Base-by-base conservation (phyloP, 2,888 invertebrate genomes). In the Oscheius sp. region DNA sequence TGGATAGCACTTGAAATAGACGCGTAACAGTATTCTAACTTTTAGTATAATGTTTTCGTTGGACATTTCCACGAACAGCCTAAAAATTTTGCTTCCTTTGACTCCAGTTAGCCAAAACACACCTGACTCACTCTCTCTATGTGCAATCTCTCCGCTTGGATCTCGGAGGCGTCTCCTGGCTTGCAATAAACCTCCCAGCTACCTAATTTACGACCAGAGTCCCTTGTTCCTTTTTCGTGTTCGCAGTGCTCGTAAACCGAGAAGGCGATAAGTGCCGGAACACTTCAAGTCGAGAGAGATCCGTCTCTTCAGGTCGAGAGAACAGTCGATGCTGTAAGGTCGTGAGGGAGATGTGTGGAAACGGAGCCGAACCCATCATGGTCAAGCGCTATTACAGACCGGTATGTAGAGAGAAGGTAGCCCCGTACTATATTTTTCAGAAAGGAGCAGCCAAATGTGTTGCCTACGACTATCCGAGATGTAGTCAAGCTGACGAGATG, bases 341-440 rank as follows among this genome's bases (percentile, higher is more conserved):
- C 7, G 68, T 60, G 13, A 70, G 79, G 33, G 72, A 73, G n/a
- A 76, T 71, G 1, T 84, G 84, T 58, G 70, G 70, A 1, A 81
- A 82, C 71, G 82, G 81, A 32, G 32, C 78, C 2, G 77, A 78
- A 35, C 82, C 82, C 9, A 76, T 70, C 47, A 76, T 75, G 53
- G 80, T 84, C 9, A 81, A 80, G 33, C 70, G 84, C 66, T 84
- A 81, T 76, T 84, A 84, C 50, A 73, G 84, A 51, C 84, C 84
- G 72, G 84, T 82, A 13, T 62, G 77, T 77, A 55, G 32, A 21
- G 21, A 21, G 21, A 11, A 33, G 11, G 5, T 53, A 21, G 33
- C 1, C 35, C 11, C 51, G n/a, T 4, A 29, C 47, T 59, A 53
- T 13, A 4, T 9, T 57, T 80, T 82, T 62, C 74, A 84, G 84